Evolutionary conservation across 2,797 vertebrate species (phyloP).

Genomic region (Enteromius fasciolatus): DNA sequence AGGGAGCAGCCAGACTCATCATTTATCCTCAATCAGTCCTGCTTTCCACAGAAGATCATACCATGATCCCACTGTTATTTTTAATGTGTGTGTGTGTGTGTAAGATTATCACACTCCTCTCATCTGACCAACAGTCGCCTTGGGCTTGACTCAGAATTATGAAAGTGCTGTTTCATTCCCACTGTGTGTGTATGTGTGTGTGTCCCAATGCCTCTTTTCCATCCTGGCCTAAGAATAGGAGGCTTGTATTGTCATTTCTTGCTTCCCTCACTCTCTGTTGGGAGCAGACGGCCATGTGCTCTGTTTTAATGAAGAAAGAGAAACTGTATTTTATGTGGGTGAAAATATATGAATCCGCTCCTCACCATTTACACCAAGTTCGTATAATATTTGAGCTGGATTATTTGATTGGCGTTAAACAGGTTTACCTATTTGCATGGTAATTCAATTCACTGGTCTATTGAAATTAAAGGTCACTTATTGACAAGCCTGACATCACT

Average conservation of each 20-base stretch:
- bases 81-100: slow-evolving; percentile 21
- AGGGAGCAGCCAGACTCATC: slow-evolving; percentile 20
- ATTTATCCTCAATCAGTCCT: slow-evolving; percentile 25
- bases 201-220: slow-evolving; percentile 30
- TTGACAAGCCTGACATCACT: slow-evolving; percentile 42
- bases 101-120: slow-evolving; percentile 39
- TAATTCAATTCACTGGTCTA: neutral
- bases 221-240: slow-evolving; percentile 54
- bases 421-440: neutral
- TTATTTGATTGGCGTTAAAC: slow-evolving; percentile 4
- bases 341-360: slow-evolving; percentile 5
- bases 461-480: slow-evolving; percentile 26
- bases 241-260: slow-evolving; percentile 40
- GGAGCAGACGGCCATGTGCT: slow-evolving; percentile 76
- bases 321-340: slow-evolving; percentile 66
- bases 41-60: slow-evolving; percentile 4
- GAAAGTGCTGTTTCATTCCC: slow-evolving; percentile 58
- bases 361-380: neutral
- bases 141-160: slow-evolving; percentile 43
- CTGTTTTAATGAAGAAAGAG: slow-evolving; percentile 78
- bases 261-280: slow-evolving; percentile 49
- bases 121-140: slow-evolving; percentile 51
- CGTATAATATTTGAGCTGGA: neutral
- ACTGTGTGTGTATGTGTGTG: slow-evolving; percentile 4
- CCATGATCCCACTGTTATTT: neutral